phyloP scores from a whole-genome alignment of 2,797 vertebrate species.

The Oryzias dopingdopingensis region DNA sequence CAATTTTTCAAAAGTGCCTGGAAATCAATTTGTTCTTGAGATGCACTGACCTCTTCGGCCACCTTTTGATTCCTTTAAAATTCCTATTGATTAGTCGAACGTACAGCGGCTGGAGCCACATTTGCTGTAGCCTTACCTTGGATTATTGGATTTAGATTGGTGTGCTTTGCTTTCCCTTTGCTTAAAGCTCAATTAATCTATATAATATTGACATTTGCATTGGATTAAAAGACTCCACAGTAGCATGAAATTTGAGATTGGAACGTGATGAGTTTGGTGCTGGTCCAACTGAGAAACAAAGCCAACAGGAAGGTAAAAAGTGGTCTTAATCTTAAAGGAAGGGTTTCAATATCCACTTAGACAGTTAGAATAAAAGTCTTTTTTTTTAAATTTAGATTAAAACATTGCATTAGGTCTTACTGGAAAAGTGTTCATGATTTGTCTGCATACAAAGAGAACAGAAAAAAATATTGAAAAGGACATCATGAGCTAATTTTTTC shows the following conservation, averaged over 20 bases:
- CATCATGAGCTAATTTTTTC: too few species aligned
- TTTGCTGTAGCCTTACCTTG: slow-evolving; percentile 29
- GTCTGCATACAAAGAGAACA: too few species aligned
- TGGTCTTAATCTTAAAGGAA: neutral
- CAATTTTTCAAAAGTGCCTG: slow-evolving; percentile 65
- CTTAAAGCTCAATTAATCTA: slow-evolving; percentile 39
- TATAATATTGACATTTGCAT: slow-evolving; percentile 39
- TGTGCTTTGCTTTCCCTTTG: slow-evolving; percentile 51
- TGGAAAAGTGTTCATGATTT: too few species aligned
- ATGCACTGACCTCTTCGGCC: slow-evolving; percentile 53
- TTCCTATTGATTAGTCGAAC: slow-evolving; percentile 64
- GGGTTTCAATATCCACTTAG: slow-evolving; percentile 1
- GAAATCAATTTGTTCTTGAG: slow-evolving; percentile 72
- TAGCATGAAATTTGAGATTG: slow-evolving; percentile 29
- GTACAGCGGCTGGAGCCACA: slow-evolving; percentile 39
- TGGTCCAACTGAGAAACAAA: slow-evolving; percentile 21
- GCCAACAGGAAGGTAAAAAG: slow-evolving; percentile 2
- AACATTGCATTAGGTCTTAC: too few species aligned
- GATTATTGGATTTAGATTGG: slow-evolving; percentile 62
- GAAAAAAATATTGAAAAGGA: too few species aligned
- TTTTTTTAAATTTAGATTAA: too few species aligned
- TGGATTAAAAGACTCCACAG: slow-evolving; percentile 29
- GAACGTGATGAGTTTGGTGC: slow-evolving; percentile 24
- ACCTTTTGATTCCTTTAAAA: slow-evolving; percentile 66
- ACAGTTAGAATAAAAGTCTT: neutral